Conservation (phyloP, 2,888 invertebrate species). For the Coecobrya sp. region DNA sequence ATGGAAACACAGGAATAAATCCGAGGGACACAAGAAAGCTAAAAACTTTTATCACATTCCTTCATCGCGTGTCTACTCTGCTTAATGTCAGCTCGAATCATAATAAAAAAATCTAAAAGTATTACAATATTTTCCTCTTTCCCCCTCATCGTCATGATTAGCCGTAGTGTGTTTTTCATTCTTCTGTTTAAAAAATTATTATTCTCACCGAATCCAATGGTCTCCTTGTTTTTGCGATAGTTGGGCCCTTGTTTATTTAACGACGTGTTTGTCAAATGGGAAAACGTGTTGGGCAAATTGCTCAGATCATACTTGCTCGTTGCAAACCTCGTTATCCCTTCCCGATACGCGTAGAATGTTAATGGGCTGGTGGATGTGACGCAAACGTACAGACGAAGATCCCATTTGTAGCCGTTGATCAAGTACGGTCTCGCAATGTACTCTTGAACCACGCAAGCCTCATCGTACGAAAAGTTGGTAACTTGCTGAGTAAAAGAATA, state of each 20-base stretch:
- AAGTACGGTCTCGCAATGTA: slow-evolving; percentile 93
- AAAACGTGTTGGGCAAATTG: slow-evolving; percentile 94
- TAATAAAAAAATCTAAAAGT: too few species aligned
- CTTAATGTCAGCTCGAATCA: too few species aligned
- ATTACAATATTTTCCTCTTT: too few species aligned
- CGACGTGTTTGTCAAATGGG: slow-evolving; percentile 97
- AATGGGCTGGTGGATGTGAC: slow-evolving; percentile 96
- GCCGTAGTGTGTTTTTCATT: too few species aligned
- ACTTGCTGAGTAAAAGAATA: slow-evolving; percentile 90
- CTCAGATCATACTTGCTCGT: slow-evolving; percentile 95
- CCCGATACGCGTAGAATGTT: slow-evolving; percentile 95
- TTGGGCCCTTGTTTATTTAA: slow-evolving; percentile 96
- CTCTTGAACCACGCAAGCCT: slow-evolving; percentile 93
- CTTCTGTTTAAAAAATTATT: neutral
- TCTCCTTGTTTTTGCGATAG: slow-evolving; percentile 94
- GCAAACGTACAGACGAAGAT: slow-evolving; percentile 96
- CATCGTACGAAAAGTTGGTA: slow-evolving; percentile 93
- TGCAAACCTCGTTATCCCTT: slow-evolving; percentile 94
- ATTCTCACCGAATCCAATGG: slow-evolving; percentile 92
- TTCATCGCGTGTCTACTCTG: too few species aligned
- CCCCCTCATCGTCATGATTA: too few species aligned
- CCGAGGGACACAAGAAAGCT: too few species aligned
- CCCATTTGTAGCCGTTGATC: slow-evolving; percentile 97
- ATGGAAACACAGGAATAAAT: too few species aligned
- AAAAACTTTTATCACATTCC: too few species aligned